Evolutionary conservation across 2,797 vertebrate genomes (phyloP).

Genomic region (Echeneis naucrates): DNA sequence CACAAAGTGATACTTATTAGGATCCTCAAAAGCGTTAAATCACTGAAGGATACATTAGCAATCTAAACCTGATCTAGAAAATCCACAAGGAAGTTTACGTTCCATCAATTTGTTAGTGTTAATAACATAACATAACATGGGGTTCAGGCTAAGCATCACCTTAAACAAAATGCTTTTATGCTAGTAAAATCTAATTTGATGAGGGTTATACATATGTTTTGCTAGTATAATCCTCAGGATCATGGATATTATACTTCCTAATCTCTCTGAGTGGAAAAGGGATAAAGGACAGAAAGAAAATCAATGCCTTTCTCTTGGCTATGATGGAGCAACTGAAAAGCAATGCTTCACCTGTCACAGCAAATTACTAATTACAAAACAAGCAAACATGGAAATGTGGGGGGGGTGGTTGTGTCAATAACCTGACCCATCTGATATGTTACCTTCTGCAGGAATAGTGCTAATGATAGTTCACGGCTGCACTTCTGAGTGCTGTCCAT

Average conservation of each 20-base stretch:
- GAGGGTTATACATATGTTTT: slow-evolving; percentile 48
- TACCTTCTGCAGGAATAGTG: background rate
- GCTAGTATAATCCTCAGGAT: slow-evolving; percentile 64
- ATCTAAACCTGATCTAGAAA: slow-evolving; percentile 12
- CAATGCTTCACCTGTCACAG: slow-evolving; percentile 31
- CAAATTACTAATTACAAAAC: slow-evolving; percentile 19
- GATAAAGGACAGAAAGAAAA: slow-evolving; percentile 63
- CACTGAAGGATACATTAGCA: slow-evolving; percentile 38
- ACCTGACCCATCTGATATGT: background rate
- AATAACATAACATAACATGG: background rate
- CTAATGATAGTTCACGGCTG: slow-evolving; percentile 7
- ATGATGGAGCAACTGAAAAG: slow-evolving; percentile 23
- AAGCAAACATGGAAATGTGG: background rate
- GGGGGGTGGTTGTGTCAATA: slow-evolving; percentile 5
- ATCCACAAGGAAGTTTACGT: slow-evolving; percentile 1
- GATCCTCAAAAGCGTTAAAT: slow-evolving; percentile 57
- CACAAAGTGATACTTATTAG: slow-evolving; percentile 53
- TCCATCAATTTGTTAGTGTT: slow-evolving; percentile 9
- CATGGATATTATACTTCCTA: slow-evolving; percentile 61
- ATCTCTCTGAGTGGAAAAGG: slow-evolving; percentile 53
- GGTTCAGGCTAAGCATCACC: background rate
- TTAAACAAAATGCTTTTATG: slow-evolving; percentile 9
- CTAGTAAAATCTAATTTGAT: slow-evolving; percentile 39
- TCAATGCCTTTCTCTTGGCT: slow-evolving; percentile 51
- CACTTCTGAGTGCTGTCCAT: slow-evolving; percentile 21